Conservation (phyloP, 2,113 vertebrate genomes). For the Morphnarchus princeps region DNA sequence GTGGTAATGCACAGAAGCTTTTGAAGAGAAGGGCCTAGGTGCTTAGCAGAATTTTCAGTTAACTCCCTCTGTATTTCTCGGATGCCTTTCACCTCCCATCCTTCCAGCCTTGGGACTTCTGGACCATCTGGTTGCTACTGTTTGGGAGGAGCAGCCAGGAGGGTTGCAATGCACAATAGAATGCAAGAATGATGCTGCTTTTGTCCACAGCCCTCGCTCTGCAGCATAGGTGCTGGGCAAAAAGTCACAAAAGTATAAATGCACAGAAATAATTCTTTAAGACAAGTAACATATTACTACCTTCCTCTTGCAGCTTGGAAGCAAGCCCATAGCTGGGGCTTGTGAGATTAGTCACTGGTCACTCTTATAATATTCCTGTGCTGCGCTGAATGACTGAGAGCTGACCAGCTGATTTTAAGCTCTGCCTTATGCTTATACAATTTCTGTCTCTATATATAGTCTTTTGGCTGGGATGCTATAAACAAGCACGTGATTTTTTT, state of each 20-base stretch:
- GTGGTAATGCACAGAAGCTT: background rate
- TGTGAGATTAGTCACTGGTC: background rate
- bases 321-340: background rate
- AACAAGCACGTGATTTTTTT: background rate
- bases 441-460: background rate
- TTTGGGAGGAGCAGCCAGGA: background rate
- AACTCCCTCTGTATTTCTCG: background rate
- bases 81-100: background rate
- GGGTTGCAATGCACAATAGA: fast-evolving
- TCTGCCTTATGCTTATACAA: background rate
- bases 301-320: background rate
- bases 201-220: background rate
- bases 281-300: background rate
- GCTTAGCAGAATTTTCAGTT: background rate
- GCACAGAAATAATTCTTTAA: background rate
- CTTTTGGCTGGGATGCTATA: background rate
- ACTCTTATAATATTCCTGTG: background rate
- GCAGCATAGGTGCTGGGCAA: background rate
- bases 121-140: background rate
- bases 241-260: background rate
- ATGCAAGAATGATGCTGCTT: background rate
- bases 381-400: background rate
- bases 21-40: background rate
- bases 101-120: background rate
- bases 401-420: background rate